Conservation (phyloP, 1,140 invertebrate genomes). For the Neodiprion fabricii region DNA sequence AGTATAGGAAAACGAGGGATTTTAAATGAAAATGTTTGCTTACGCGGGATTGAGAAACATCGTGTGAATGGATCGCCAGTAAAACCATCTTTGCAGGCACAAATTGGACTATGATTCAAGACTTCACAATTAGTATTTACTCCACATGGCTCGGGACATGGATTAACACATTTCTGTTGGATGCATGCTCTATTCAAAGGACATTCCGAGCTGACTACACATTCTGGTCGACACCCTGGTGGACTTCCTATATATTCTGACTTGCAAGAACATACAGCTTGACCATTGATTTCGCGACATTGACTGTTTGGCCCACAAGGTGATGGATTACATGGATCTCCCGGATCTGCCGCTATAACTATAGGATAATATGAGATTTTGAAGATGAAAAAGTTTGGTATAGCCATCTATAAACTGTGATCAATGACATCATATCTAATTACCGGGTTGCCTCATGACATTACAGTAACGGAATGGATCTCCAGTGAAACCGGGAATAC, state of each 20-base stretch:
- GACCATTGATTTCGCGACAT: conserved; percentile 67
- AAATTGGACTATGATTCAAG: conserved; percentile 70
- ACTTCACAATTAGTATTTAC: conserved; percentile 67
- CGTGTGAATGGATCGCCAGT: conserved; percentile 66
- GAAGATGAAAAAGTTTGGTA: not conserved
- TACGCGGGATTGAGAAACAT: conserved; percentile 49
- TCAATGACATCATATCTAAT: conserved; percentile 6
- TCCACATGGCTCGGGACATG: conserved; percentile 74
- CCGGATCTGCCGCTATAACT: conserved; percentile 39
- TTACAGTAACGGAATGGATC: conserved; percentile 55
- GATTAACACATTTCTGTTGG: conserved; percentile 73
- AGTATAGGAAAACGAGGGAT: not conserved
- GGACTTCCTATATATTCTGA: conserved; percentile 72
- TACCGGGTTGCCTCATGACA: conserved; percentile 17
- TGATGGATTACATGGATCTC: conserved; percentile 51
- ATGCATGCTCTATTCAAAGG: conserved; percentile 68
- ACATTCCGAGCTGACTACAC: conserved; percentile 72
- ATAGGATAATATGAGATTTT: not conserved
- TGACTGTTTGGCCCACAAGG: conserved; percentile 72
- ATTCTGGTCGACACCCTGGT: conserved; percentile 73
- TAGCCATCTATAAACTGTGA: not conserved
- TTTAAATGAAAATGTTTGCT: conserved; percentile 15
- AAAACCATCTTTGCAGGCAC: conserved; percentile 67
- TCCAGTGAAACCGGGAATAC: conserved; percentile 63
- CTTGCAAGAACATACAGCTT: conserved; percentile 73